Conservation (phyloP, 2,888 invertebrate genomes). For the Amphiduros pacificus region DNA sequence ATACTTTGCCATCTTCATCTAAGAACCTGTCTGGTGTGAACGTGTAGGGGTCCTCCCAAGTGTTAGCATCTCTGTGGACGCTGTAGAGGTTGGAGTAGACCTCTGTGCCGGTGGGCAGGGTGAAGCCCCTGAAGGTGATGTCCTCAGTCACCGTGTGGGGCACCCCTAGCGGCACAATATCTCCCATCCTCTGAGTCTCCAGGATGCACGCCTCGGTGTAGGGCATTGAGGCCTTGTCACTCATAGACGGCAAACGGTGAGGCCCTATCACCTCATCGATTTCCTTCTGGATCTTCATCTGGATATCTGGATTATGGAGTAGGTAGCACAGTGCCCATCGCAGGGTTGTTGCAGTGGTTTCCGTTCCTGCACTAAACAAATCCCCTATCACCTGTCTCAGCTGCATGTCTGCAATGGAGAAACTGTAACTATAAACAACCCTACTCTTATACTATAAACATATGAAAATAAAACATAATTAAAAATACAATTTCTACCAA, state of each 20-base stretch:
- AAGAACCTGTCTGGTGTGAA: conserved; percentile 52
- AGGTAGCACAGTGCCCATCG: conserved; percentile 10
- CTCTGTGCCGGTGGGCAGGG: conserved; percentile 39
- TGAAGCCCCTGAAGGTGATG: conserved; percentile 40
- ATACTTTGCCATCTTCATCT: conserved; percentile 32
- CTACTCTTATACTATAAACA: too few species aligned
- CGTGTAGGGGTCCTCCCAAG: conserved; percentile 40
- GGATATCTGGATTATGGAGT: conserved; percentile 20
- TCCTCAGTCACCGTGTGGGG: conserved; percentile 27
- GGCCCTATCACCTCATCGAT: conserved; percentile 14
- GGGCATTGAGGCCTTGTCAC: conserved; percentile 8
- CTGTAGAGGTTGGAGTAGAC: conserved; percentile 27
- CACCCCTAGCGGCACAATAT: conserved; percentile 48
- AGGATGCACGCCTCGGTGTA: conserved; percentile 18
- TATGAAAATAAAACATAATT: too few species aligned
- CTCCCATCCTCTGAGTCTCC: conserved; percentile 47
- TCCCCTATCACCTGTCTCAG: conserved; percentile 20
- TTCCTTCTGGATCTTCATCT: conserved; percentile 12
- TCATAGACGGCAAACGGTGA: conserved; percentile 4
- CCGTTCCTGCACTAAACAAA: conserved; percentile 9
- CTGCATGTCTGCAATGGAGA: too few species aligned
- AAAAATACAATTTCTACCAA: too few species aligned
- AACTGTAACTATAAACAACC: too few species aligned
- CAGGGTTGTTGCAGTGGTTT: conserved; percentile 10
- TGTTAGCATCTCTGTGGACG: conserved; percentile 24